Evolutionary conservation across 2,888 invertebrate genomes (phyloP).

Genomic region (Notodonta dromedarius): DNA sequence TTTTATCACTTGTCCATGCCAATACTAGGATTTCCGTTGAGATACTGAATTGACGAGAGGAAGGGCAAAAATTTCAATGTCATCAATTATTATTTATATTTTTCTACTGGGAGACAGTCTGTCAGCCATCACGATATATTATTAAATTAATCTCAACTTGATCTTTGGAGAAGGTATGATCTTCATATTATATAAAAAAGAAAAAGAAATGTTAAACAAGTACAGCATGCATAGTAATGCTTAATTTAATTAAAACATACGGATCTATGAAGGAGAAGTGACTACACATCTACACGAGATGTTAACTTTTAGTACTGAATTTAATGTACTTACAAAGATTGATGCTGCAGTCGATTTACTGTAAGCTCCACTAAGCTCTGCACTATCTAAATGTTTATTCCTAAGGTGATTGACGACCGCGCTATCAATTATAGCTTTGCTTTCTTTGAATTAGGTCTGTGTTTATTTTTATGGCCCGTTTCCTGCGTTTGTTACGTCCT

Average conservation of each 20-base stretch:
- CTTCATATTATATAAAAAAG: no score
- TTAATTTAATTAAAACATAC: no score
- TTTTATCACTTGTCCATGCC: constrained; percentile 27
- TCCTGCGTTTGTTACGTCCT: constrained; percentile 63
- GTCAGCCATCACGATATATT: no score
- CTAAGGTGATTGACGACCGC: constrained; percentile 31
- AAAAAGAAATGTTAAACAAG: no score
- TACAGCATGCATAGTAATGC: no score
- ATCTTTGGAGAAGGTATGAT: no score
- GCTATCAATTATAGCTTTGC: constrained; percentile 34
- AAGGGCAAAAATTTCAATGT: background rate
- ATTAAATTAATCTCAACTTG: no score
- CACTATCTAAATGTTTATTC: constrained; percentile 22
- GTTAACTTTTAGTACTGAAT: background rate
- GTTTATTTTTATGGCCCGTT: constrained; percentile 63
- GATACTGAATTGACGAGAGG: constrained; percentile 22
- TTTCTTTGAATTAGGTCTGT: constrained; percentile 51
- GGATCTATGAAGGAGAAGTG: no score
- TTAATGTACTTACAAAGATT: background rate
- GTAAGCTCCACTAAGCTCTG: background rate
- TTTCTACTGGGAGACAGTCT: no score
- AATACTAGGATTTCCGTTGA: constrained; percentile 38
- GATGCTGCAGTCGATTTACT: background rate
- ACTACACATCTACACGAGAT: no score
- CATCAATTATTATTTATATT: background rate